phyloP scores from a whole-genome alignment of 1,140 invertebrate species.

The Diorhabda sublineata region DNA sequence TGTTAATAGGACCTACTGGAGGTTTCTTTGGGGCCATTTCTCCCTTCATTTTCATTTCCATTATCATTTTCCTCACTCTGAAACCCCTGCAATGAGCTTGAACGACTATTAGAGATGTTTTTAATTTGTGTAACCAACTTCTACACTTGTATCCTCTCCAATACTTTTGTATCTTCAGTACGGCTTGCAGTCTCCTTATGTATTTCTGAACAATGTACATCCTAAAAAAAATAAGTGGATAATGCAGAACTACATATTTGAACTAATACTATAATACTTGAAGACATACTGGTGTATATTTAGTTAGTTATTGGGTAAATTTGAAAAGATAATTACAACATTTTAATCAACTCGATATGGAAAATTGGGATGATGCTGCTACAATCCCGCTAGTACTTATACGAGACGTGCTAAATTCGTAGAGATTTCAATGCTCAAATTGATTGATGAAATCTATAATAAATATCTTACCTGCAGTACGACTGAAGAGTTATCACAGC shows the following conservation, averaged over 20 bases:
- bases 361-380: too few relatives aligned
- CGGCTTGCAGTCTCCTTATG: slow-evolving; percentile 55
- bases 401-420: too few relatives aligned
- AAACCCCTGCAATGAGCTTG: slow-evolving; percentile 70
- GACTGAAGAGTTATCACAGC: slow-evolving; percentile 57
- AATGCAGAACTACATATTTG: too few relatives aligned
- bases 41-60: slow-evolving; percentile 42
- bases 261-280: too few relatives aligned
- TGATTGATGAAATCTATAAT: too few relatives aligned
- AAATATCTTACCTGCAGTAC: slow-evolving; percentile 8
- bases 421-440: too few relatives aligned
- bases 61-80: slow-evolving; percentile 52
- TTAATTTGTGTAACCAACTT: slow-evolving; percentile 63
- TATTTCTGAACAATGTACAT: slow-evolving; percentile 57
- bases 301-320: too few relatives aligned
- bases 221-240: slow-evolving; percentile 32
- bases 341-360: too few relatives aligned
- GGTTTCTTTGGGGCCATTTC: slow-evolving; percentile 28
- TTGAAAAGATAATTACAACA: too few relatives aligned
- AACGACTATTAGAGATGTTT: slow-evolving; percentile 58
- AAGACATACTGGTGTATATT: too few relatives aligned
- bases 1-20: slow-evolving; percentile 27
- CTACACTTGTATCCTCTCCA: slow-evolving; percentile 67
- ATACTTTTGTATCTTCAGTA: slow-evolving; percentile 68
- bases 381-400: too few relatives aligned